Evolutionary conservation across 2,113 vertebrate genomes (phyloP).

Genomic region (Todiramphus chloris): DNA sequence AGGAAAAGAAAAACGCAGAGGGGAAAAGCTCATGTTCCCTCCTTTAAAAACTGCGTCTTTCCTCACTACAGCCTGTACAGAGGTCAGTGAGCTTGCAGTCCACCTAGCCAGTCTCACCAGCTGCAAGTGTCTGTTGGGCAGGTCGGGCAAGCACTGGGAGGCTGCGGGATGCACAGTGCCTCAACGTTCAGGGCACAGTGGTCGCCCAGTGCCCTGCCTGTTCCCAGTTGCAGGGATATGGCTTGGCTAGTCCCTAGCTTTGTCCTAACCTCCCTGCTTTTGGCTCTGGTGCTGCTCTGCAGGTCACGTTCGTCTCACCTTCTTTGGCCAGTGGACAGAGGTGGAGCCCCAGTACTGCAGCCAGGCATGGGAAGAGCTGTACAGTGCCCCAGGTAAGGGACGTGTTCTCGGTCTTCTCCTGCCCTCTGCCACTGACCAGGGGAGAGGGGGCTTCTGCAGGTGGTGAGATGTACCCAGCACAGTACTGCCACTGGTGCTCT

Average conservation of each 20-base stretch:
- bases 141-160: neutral
- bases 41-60: neutral
- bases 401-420: neutral
- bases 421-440: rapidly evolving
- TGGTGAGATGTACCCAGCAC: neutral
- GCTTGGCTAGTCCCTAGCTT: neutral
- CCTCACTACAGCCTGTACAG: neutral
- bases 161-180: neutral
- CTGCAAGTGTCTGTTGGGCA: neutral
- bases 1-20: neutral
- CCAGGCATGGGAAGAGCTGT: constrained; percentile 85
- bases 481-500: neutral
- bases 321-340: constrained; percentile 97
- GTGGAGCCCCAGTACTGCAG: constrained; percentile 85
- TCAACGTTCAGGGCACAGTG: neutral
- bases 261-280: neutral
- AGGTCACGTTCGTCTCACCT: constrained; percentile 92
- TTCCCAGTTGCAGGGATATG: neutral
- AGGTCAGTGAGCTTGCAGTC: neutral
- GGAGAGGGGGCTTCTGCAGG: neutral
- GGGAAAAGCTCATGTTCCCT: neutral
- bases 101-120: neutral
- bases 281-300: neutral
- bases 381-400: constrained; percentile 91
- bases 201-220: neutral